Base-by-base conservation (phyloP, 2,113 vertebrate genomes). In the Embiotoca jacksoni region DNA sequence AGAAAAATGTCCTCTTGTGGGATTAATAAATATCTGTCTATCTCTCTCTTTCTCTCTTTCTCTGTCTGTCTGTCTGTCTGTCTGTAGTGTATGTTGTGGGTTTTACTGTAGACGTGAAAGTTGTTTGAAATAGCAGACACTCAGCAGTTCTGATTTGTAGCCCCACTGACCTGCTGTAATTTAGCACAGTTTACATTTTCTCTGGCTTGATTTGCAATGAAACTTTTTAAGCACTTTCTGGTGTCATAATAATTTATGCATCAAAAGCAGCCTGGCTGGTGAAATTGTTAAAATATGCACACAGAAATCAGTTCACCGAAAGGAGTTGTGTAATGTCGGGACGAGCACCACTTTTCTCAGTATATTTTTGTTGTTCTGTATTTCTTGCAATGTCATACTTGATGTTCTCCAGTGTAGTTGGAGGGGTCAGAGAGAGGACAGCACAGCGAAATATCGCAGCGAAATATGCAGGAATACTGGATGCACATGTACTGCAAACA, bases 231-330 rank as follows among this genome's bases (percentile, higher is more conserved):
- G 35, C 31, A 30, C 31, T 81, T 69, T 76, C 54, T 35, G 52
- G 57, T 35, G 16, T 7, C 56, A 31, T 68, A 63, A 76, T 86
- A 61, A 65, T 46, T 85, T 77, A 70, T 81, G 63, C 81, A 72
- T 76, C 65, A 57, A 74, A 65, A 69, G 60, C 15, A 32, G 23
- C 15, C 33, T 50, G 36, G 3, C 15, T 66, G 59, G 37, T 47
- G 53, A 78, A 81, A 62, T 61, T 16, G 59, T 56, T 78, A 39
- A 86, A 77, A 87, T 68, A 81, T 74, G 50, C 79, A 71, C 55
- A 52, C 49, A 73, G 75, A 72, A 69, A 77, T 54, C 69, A n/a
- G 49, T 23, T 70, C n/a, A 36, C 62, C 41, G 41, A 55, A 31
- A 58, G 11, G 58, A 62, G 36, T 5, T n/a, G 67, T 76, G 35